Conservation (phyloP, 2,113 vertebrate genomes). For the Anser brachyrhynchus region DNA sequence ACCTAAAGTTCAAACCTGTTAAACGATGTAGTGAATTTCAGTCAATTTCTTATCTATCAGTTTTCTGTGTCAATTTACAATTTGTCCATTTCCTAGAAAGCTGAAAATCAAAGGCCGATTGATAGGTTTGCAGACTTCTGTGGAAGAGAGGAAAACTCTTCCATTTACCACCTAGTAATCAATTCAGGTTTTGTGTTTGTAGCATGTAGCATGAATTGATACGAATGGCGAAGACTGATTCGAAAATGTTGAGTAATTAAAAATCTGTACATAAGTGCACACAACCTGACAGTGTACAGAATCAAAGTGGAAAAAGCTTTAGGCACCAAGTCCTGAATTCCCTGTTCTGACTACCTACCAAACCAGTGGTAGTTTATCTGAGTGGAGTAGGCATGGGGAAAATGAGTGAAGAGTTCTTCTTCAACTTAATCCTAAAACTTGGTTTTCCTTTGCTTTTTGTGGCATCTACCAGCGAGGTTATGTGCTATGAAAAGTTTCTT, state of each 20-base stretch:
- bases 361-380: not conserved
- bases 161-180: not conserved
- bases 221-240: not conserved
- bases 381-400: not conserved
- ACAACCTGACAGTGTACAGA: not conserved
- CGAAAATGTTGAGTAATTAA: not conserved
- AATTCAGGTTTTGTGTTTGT: not conserved
- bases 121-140: not conserved
- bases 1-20: not conserved
- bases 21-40: not conserved
- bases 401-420: not conserved
- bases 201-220: not conserved
- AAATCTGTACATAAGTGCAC: fast-evolving
- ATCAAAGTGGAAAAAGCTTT: not conserved
- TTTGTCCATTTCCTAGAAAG: fast-evolving
- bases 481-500: not conserved
- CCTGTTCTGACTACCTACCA: not conserved
- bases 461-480: not conserved
- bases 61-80: fast-evolving
- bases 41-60: not conserved
- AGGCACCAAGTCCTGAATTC: not conserved
- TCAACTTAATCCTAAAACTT: not conserved
- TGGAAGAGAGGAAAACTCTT: not conserved
- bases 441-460: not conserved
- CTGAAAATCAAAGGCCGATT: not conserved